Base-by-base conservation (phyloP, 2,113 vertebrate genomes). In the Ceyx margarethae region DNA sequence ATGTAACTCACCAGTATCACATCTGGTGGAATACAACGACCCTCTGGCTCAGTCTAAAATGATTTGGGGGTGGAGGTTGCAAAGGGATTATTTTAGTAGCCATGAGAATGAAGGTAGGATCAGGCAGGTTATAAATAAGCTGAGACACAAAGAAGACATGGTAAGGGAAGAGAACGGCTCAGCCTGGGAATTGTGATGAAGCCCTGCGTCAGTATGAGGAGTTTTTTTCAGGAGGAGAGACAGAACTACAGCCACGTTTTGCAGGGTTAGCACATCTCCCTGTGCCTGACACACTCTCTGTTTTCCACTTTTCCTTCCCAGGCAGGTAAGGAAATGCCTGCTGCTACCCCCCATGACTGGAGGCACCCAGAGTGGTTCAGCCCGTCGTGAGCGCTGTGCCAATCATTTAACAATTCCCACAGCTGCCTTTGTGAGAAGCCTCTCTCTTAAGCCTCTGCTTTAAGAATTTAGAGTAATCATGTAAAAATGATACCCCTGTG, bases 401-500 rank as follows among this genome's bases (percentile, higher is more conserved):
- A 98, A 98, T 98, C 98, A 97, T 98, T 98, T 98, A 98, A 96
- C 98, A 98, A 98, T 98, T 98, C 98, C 98, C 98, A 96, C 66
- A 76, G 97, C 98, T 98, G 97, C 97, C 94, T 98, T 98, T 98
- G 97, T 97, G 96, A 96, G 98, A 98, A 98, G 97, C 96, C 97
- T 98, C 96, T 97, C 98, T 98, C 98, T 98, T 98, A 98, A 98
- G 98, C 98, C 97, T 97, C 96, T 96, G 98, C 97, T 98, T 98
- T 97, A 98, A 98, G 98, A 98, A 98, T 98, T 98, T 98, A 98
- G 97, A 97, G 98, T 98, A 98, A 98, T 98, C 98, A 98, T 98
- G 98, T 98, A 98, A 98, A 98, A 98, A 98, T 98, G 97, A 98
- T 98, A 98, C 97, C 98, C 97, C 97, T 97, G 97, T 97, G 97